A percentile compares a stretch with the other conserved stretches of the same genome.
Conservation (phyloP, 2,113 vertebrate genomes). For the Melanerpes formicivorus region DNA sequence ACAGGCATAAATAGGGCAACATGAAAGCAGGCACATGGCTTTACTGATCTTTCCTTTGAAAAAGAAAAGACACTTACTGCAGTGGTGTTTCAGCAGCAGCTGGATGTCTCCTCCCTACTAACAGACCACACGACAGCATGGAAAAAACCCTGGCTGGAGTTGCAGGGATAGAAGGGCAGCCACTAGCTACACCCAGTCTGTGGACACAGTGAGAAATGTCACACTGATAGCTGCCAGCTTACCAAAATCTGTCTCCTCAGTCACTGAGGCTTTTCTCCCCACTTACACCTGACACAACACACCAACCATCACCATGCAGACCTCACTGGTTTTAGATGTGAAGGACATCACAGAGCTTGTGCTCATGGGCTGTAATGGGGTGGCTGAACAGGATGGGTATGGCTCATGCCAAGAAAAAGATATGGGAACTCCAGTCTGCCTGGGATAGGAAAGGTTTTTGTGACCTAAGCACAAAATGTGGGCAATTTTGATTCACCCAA, state of each 20-base stretch:
- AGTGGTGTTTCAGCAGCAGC: not conserved
- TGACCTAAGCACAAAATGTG: not conserved
- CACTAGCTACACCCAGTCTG: not conserved
- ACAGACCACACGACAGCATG: not conserved
- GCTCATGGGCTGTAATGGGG: not conserved
- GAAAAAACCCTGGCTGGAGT: not conserved
- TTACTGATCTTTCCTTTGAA: not conserved
- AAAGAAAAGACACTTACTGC: not conserved
- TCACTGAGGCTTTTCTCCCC: not conserved
- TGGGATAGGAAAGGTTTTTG: not conserved
- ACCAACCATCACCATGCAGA: not conserved
- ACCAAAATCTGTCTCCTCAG: not conserved
- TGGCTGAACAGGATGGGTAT: fast-evolving
- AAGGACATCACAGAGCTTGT: not conserved
- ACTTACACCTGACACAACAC: not conserved
- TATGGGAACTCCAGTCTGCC: not conserved
- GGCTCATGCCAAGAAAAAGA: not conserved
- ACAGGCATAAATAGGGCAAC: not conserved
- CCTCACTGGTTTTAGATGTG: not conserved
- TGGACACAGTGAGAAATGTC: not conserved
- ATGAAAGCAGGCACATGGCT: not conserved
- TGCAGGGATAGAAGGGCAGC: fast-evolving
- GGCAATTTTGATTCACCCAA: not conserved
- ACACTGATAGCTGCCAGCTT: not conserved
- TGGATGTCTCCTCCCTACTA: not conserved